Evolutionary conservation across 30 jellyfish, hydroid and myxozoan species (phyloP).

Genomic region (Hydra vulgaris): DNA sequence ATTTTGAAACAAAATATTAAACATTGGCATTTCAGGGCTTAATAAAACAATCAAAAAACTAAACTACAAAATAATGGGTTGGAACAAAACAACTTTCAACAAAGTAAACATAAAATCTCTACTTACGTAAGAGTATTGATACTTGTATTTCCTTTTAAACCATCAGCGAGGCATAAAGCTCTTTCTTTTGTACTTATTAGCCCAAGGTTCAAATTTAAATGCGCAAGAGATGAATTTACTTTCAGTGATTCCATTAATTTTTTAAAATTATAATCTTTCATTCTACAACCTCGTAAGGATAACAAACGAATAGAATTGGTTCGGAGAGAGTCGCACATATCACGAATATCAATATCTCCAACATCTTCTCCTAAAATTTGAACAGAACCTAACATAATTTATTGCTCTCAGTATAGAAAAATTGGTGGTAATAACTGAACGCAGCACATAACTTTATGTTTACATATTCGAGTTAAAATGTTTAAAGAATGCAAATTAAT

Average conservation of each 20-base stretch:
- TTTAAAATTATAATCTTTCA: conserved; percentile 58
- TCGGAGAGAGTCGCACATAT: conserved; percentile 77
- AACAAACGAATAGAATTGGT: conserved; percentile 75
- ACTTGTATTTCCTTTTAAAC: conserved; percentile 51
- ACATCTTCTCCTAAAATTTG: conserved; percentile 95
- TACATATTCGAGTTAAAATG: too few relatives aligned
- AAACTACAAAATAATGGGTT: too few relatives aligned
- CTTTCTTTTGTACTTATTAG: conserved; percentile 60
- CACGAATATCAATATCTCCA: conserved; percentile 61
- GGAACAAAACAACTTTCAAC: too few relatives aligned
- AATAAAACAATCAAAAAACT: too few relatives aligned
- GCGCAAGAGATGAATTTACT: conserved; percentile 68
- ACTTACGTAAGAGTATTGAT: conserved; percentile 70
- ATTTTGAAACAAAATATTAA: too few relatives aligned
- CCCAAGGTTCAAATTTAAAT: conserved; percentile 76
- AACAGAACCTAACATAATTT: conserved; percentile 78
- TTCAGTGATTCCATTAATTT: conserved; percentile 63
- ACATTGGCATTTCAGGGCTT: too few relatives aligned
- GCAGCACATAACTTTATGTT: not conserved
- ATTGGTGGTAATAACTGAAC: too few relatives aligned
- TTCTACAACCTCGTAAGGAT: conserved; percentile 80
- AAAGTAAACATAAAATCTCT: too few relatives aligned
- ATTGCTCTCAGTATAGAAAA: not conserved
- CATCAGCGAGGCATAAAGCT: conserved; percentile 77
- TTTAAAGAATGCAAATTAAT: too few relatives aligned